A percentile compares a stretch with the other conserved stretches of the same genome.
These are phyloP conservation scores for Avahi laniger DNA, from an alignment of 2,797 vertebrate species.

Conservation along the genomic window DNA sequence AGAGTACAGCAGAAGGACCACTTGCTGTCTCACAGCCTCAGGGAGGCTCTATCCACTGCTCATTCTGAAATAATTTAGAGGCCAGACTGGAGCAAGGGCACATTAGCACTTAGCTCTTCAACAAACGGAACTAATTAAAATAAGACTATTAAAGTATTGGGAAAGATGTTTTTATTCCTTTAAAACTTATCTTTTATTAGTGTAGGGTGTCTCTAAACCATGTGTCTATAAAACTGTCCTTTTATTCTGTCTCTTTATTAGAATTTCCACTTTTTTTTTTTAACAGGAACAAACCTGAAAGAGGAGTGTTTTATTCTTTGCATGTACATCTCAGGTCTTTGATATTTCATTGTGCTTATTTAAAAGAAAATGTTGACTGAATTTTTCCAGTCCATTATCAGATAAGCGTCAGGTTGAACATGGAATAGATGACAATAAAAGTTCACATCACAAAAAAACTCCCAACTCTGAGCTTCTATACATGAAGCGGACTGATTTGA, in stretches of 20 bases:
- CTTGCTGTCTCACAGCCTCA: slow-evolving; percentile 77
- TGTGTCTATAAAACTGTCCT: neutral
- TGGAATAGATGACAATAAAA: neutral
- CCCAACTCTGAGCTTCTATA: neutral
- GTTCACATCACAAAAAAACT: neutral
- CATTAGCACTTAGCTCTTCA: slow-evolving; percentile 55
- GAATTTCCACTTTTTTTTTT: neutral
- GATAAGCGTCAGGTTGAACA: neutral
- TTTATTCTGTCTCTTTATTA: neutral
- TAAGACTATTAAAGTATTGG: neutral
- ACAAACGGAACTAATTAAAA: slow-evolving; percentile 48
- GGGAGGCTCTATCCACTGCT: slow-evolving; percentile 64
- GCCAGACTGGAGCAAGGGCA: slow-evolving; percentile 43
- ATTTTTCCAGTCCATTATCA: neutral
- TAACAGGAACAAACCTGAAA: neutral
- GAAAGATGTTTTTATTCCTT: neutral
- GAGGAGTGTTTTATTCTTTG: neutral
- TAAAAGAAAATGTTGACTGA: neutral
- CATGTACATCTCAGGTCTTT: neutral
- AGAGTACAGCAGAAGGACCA: slow-evolving; percentile 71
- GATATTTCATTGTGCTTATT: neutral
- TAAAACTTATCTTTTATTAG: slow-evolving; percentile 35
- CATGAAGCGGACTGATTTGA: neutral
- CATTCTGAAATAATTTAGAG: slow-evolving; percentile 77
- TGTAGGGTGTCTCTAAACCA: neutral